These are phyloP conservation scores for Nansenia antarctica DNA, from an alignment of 2,113 vertebrate genomes.

Conservation along the genomic window DNA sequence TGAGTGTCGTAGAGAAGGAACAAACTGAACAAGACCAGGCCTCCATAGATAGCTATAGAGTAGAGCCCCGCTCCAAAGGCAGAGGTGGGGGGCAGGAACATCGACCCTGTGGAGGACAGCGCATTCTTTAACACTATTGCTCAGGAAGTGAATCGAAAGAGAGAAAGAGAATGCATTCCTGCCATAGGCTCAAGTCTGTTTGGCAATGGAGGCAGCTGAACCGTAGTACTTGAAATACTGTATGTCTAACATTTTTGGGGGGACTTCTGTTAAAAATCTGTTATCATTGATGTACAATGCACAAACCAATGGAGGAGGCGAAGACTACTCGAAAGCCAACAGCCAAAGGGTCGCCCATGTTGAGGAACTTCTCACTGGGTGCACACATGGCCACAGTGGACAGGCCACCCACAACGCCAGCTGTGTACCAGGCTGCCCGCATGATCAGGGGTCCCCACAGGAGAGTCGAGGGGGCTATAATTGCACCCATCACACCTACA, in stretches of 20 bases:
- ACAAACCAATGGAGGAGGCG: constrained; percentile 90
- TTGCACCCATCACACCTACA: constrained; percentile 93
- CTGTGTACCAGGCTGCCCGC: constrained; percentile 93
- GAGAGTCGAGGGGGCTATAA: constrained; percentile 89
- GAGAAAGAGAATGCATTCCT: not conserved
- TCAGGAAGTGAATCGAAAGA: not conserved
- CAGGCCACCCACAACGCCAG: constrained; percentile 90
- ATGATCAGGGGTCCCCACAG: constrained; percentile 92
- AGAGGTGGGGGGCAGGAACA: constrained; percentile 93
- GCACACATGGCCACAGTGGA: constrained; percentile 96
- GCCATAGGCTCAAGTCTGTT: too few relatives aligned
- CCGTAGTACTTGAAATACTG: too few relatives aligned
- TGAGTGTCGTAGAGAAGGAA: constrained; percentile 95
- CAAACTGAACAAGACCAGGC: constrained; percentile 90
- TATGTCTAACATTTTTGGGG: too few relatives aligned
- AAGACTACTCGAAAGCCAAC: constrained; percentile 91
- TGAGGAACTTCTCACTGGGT: constrained; percentile 95
- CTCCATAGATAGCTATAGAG: constrained; percentile 90
- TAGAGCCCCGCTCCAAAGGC: constrained; percentile 88
- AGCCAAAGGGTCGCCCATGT: constrained; percentile 91
- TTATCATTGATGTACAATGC: not conserved
- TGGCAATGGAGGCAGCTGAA: not conserved
- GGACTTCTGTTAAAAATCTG: too few relatives aligned
- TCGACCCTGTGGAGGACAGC: constrained; percentile 77
- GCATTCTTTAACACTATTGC: not conserved